Evolutionary conservation across 2,888 invertebrate species (phyloP), one percentile per base, ranked within the genome.

Genomic region (Drosophila neonasuta): DNA sequence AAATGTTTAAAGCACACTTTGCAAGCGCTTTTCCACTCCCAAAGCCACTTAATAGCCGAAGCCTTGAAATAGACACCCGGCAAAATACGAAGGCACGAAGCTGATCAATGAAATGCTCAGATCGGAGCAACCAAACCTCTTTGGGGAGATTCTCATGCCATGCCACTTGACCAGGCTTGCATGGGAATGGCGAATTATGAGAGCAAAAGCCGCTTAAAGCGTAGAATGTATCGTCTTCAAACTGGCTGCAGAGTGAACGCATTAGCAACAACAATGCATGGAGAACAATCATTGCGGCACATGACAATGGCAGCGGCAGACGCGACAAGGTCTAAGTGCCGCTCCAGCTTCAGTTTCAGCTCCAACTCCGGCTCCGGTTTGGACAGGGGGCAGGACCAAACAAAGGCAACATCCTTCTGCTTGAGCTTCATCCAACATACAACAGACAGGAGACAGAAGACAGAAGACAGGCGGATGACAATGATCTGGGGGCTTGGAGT

Each of bases 221-320:
- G 48, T 58, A 49, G 50, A 63, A 54, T 60, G 49, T 60, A 59
- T 58, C 46, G 59, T 56, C 55, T 49, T 59, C 39, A 57, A 41
- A 52, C 46, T 50, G 51, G 30, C 13, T 55, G 24, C 41, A 39
- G 52, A 29, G 34, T 32, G 55, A 49, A 52, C 55, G 58, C 71
- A 74, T 71, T 74, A 71, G 73, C 24, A 36, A 49, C 56, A 74
- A 74, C 74, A 74, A 71, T 64, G 59, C 60, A 49, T 29, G n/a
- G 54, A 52, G 56, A 34, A 55, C 24, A 61, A 55, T 58, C 24
- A 61, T 42, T 45, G 13, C 17, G 42, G 42, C 54, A 54, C 68
- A 60, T 68, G 68, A 74, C 74, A 74, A 64, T 64, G 75, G 32
- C 62, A 56, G 59, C 36, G 45, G 9, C 69, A 73, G 69, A 64